Percentiles rank a stretch among this genome's conserved stretches.
Conservation (phyloP, 2,797 vertebrate species). For the Nyctibius grandis region DNA sequence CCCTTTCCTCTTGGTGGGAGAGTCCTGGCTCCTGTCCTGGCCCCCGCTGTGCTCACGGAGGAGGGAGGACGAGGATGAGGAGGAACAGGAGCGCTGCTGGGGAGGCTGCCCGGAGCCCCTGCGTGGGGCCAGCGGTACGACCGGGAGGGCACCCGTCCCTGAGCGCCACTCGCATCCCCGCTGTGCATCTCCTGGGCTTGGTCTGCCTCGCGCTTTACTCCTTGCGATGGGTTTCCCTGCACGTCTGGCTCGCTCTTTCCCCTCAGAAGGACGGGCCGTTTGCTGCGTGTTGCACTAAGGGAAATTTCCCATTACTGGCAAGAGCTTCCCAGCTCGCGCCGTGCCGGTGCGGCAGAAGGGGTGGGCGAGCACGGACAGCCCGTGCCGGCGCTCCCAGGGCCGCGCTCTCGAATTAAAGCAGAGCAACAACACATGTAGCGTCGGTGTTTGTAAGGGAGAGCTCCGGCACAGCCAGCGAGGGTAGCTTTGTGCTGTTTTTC, state of each 20-base stretch:
- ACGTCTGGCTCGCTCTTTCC: background rate
- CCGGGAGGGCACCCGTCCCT: fast-evolving
- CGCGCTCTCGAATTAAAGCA: background rate
- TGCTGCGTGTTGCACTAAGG: background rate
- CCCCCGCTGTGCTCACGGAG: background rate
- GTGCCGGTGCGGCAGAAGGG: background rate
- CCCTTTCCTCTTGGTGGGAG: background rate
- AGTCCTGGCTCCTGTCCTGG: background rate
- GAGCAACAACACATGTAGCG: background rate
- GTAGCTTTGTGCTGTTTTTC: conserved; percentile 27
- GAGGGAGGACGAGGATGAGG: background rate
- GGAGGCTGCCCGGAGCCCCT: background rate
- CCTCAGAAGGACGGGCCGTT: background rate
- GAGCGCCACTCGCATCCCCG: fast-evolving
- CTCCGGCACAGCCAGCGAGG: background rate
- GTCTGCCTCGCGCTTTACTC: fast-evolving
- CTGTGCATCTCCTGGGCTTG: fast-evolving
- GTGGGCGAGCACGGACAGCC: background rate
- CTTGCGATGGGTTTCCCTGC: background rate
- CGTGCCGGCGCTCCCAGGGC: background rate
- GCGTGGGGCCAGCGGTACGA: fast-evolving
- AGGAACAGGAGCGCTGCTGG: background rate
- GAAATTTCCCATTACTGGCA: background rate
- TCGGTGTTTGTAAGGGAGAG: background rate
- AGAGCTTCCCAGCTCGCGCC: background rate